Evolutionary conservation across 1,140 invertebrate genomes (phyloP), one percentile per base, ranked within the genome.

Genomic region (Euura saliciscinereae): DNA sequence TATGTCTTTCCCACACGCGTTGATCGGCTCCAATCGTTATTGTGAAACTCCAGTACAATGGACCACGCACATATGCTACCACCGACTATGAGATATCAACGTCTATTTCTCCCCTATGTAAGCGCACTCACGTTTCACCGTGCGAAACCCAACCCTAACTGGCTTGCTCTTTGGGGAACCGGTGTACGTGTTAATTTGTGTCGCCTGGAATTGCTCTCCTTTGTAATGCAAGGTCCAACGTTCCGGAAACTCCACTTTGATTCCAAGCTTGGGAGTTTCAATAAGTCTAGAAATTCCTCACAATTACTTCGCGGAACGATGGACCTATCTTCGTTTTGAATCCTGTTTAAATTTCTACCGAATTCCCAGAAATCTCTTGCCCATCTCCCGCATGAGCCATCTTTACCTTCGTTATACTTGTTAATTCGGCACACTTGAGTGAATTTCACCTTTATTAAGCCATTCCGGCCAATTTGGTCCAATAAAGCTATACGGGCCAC

Each of bases 1-100:
- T 81, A 74, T 81, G 75, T 79, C 74, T 83, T 83, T 82, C 80
- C 78, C 80, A 83, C 80, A 82, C 73, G 74, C 68, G 74, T 76
- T 74, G 71, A 67, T 73, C 71, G 68, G 77, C 76, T 74, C 70
- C 65, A 71, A 75, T 83, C 78, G 76, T 83, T 82, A 83, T 80
- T 77, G 75, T 79, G 73, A 76, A 80, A 78, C 67, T 66, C 64
- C 45, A 74, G 77, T 80, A 67, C 65, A 70, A 51, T 64, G 45
- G 71, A 68, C 68, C 46, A 73, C 66, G 28, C 74, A 69, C 79
- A 78, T 78, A 82, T 81, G 77, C 73, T 74, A 68, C 65, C 42
- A 75, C 74, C 72, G 66, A 72, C 76, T 66, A 71, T 46, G 10
- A 11, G 13, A 13, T 10, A 64, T 11, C 59, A 10, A 11, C 1